Conservation (phyloP, 1,140 invertebrate species). For the Drosophila bipectinata region DNA sequence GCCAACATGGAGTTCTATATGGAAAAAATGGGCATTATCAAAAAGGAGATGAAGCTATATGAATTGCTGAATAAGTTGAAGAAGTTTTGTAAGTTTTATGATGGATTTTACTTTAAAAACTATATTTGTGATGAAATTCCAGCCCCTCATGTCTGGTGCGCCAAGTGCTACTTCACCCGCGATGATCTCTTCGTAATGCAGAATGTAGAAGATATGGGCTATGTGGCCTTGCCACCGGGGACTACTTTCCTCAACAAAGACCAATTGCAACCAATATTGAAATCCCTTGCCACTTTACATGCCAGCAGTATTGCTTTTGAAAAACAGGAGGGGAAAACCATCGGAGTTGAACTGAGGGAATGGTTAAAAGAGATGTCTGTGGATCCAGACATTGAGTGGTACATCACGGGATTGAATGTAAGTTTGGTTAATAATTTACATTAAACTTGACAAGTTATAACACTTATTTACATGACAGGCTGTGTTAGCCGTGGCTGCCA, state of each 20-base stretch:
- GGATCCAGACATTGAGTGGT: slow-evolving; percentile 59
- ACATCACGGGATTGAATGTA: slow-evolving; percentile 66
- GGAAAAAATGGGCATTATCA: slow-evolving; percentile 50
- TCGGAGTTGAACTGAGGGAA: slow-evolving; percentile 80
- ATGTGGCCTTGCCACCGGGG: slow-evolving; percentile 47
- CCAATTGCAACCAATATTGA: slow-evolving; percentile 66
- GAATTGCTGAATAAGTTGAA: slow-evolving; percentile 58
- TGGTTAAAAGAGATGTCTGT: slow-evolving; percentile 61
- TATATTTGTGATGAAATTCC: neutral
- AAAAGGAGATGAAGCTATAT: slow-evolving; percentile 68
- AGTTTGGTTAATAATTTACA: neutral
- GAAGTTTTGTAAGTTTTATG: slow-evolving; percentile 55
- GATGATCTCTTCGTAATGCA: slow-evolving; percentile 83
- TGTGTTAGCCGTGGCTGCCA: slow-evolving; percentile 57
- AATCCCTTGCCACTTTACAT: slow-evolving; percentile 82
- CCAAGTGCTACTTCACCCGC: slow-evolving; percentile 80
- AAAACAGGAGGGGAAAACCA: slow-evolving; percentile 45
- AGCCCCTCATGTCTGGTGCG: slow-evolving; percentile 76
- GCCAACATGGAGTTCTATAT: slow-evolving; percentile 57
- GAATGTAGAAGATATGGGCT: slow-evolving; percentile 78
- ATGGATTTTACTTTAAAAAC: too few species aligned
- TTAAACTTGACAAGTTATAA: neutral
- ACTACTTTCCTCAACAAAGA: slow-evolving; percentile 60
- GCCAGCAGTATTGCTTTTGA: slow-evolving; percentile 79
- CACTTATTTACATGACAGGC: slow-evolving; percentile 30